Conservation (phyloP, 2,113 vertebrate species). For the Pipra filicauda region DNA sequence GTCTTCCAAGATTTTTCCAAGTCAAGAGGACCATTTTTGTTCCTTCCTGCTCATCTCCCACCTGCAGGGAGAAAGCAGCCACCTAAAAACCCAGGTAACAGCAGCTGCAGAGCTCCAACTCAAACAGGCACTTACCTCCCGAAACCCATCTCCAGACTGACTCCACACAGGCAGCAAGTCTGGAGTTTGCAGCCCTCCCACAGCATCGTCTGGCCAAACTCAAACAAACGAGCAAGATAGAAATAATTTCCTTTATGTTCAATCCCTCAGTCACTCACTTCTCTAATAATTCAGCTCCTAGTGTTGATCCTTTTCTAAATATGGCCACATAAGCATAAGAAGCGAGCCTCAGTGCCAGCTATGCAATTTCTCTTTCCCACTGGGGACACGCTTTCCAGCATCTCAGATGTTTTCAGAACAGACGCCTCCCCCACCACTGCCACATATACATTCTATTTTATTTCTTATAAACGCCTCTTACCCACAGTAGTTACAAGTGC, state of each 20-base stretch:
- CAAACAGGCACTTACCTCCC: background rate
- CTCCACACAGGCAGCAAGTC: background rate
- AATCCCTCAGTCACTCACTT: background rate
- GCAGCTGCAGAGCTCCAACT: background rate
- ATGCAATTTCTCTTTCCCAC: constrained; percentile 35
- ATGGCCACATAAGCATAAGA: background rate
- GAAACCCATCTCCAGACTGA: background rate
- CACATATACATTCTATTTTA: constrained; percentile 49
- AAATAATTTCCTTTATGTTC: background rate
- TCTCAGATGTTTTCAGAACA: constrained; percentile 50
- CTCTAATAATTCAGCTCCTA: constrained; percentile 19
- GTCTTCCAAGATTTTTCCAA: background rate
- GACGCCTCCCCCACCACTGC: constrained; percentile 34
- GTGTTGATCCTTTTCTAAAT: constrained; percentile 32
- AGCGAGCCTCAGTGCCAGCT: background rate
- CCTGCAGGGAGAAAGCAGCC: background rate
- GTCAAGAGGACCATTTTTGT: rapidly evolving
- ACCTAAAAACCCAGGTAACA: background rate
- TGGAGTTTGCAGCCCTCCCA: background rate
- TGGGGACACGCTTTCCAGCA: constrained; percentile 46
- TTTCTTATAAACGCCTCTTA: constrained; percentile 55
- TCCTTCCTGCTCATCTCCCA: background rate
- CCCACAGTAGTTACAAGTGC: constrained; percentile 13
- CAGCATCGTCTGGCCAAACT: background rate
- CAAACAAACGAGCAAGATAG: background rate